Base-by-base conservation (phyloP, 2,888 invertebrate genomes). In the Exocentrus adspersus region DNA sequence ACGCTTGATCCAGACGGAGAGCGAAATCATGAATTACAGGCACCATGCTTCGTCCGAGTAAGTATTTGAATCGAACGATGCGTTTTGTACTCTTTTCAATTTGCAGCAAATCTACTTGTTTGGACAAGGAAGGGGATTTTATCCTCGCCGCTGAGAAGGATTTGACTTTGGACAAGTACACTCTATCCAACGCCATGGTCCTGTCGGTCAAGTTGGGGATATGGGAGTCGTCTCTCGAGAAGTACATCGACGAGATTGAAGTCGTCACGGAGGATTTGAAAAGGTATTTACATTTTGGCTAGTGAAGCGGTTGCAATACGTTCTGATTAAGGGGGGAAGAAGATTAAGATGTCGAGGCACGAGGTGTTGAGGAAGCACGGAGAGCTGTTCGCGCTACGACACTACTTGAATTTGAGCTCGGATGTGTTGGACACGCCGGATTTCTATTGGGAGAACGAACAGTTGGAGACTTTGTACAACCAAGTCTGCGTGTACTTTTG, bases 381-480 rank as follows among this genome's bases (percentile, higher is more conserved):
- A 0, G 94, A 97, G 85, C 80, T 97, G 16, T 95, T 95, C 80
- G 92, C 93, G 0, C 84, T 97, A 24, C 87, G 96, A 2, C 97
- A 97, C 83, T 87, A 91, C 16, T 90, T 98, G 57, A 98, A 96
- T 82, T 86, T 98, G 69, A 94, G 95, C 72, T 97, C 97, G 0
- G 97, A 98, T 82, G 85, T 98, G 43, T 84, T 98, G 70, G 97
- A 97, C 81, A 95, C 95, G 0, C 97, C 98, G 0, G 98, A 98
- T 84, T 97, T 97, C 84, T 98, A 98, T 83, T 98, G 98, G 98
- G 98, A 98, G 77, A 88, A 95, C 57, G 95, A 97, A 74, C 87
- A 92, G 58, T 84, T 98, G 24, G 98, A 98, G 84, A 84, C 84
- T 0, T 85, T 98, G 4, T 98, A 97, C 82, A 87, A 90, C 62